Evolutionary conservation across 1,140 invertebrate genomes (phyloP), one percentile per base, ranked within the genome.

Genomic region (Teleopsis dalmanni): DNA sequence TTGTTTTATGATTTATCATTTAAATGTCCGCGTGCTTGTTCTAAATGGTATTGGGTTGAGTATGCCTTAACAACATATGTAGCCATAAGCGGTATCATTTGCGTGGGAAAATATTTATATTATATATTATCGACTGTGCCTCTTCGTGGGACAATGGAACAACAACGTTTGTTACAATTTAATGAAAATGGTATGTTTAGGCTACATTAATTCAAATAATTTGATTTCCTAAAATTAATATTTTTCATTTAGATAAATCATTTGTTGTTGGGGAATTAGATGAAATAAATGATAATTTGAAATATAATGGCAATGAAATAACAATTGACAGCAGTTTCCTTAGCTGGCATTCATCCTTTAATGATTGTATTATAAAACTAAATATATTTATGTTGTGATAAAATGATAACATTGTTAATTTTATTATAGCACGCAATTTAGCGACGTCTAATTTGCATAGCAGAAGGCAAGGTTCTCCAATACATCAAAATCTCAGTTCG

Each of bases 321-420:
- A 14, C n/a, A n/a, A 25, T 47, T 9, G 50, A 52, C 11, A 40
- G 37, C 9, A 43, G 59, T 34, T 59, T 65, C 0, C 55, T 70
- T 3, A 69, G 65, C 36, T 70, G 66, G 65, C 66, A 70, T 42
- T 70, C 66, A 2, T 70, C 66, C 0, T 66, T 70, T 13, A 66
- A 70, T 43, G 65, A 70, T 37, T 59, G 54, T 56, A 46, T 42
- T 27, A 45, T 29, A 16, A 29, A 27, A 22, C 2, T 11, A 27
- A 14, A 36, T 11, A 19, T 23, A 16, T 23, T 43, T 14, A 14
- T 36, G 13, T n/a, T n/a, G n/a, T n/a, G 3, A 14, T 22, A 11
- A 11, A 5, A 41, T 11, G 14, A 41, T n/a, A 38, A 27, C 4
- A 4, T 21, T 11, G 26, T 21, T 11, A 27, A 4, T 19, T 3